Base-by-base conservation (phyloP, 2,113 vertebrate species). In the Thamnophis sirtalis region DNA sequence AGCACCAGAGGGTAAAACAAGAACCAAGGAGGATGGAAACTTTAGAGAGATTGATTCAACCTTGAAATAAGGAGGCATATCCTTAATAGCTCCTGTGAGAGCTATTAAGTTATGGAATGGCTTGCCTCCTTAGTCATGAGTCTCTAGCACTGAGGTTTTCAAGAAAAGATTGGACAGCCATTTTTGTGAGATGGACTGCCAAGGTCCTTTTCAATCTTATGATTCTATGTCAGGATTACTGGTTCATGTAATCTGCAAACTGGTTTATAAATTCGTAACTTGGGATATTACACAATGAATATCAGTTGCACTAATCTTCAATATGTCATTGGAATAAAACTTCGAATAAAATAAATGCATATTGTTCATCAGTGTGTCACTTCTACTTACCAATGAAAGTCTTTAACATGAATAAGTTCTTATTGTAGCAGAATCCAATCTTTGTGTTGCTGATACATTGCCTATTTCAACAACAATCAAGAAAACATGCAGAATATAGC, bases 371-470 rank as follows among this genome's bases (percentile, higher is more conserved):
- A 63, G 54, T 85, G 13, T 51, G 58, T 63, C 92, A 54, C 58
- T 94, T 94, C 96, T 97, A 98, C 98, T 98, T 97, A 98, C 98
- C 98, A 93, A 89, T 92, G 96, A 96, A 96, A 88, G 95, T 95
- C 97, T 97, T 98, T 98, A 99, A 98, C 99, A 99, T 97, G 99
- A 99, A 98, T 99, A 99, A 95, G 99, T 99, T 98, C 99, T 98
- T 98, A 99, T 98, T 94, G 99, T 98, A 94, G 98, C 98, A 94
- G 99, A 98, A 96, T 99, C 99, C 98, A 99, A 97, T 97, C 99
- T 98, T 98, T 99, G 98, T 96, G 98, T 97, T 96, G 97, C 98
- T 96, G 98, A 98, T 96, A 98, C 97, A 97, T 96, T 97, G 97
- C 98, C 99, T 99, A 98, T 96, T 96, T 92, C 90, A 96, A 94